Evolutionary conservation across 2,888 invertebrate species (phyloP).

Genomic region (Venusia cambrica): DNA sequence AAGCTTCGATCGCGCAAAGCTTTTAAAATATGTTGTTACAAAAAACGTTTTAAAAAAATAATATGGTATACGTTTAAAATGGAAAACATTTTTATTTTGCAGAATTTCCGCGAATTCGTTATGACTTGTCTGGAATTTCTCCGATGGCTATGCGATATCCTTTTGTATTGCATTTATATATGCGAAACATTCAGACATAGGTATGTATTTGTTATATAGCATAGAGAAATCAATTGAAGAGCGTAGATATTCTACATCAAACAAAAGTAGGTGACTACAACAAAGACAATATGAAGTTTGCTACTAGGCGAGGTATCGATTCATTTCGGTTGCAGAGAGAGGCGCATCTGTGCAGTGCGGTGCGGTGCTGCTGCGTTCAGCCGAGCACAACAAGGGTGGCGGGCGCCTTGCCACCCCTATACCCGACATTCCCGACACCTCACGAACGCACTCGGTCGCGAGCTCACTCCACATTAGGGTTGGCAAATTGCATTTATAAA

Average conservation of each 20-base stretch:
- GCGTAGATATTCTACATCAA: constrained; percentile 28
- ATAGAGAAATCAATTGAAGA: constrained; percentile 20
- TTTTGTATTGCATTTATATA: too few species aligned
- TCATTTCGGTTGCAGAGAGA: constrained; percentile 60
- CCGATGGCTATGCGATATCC: too few species aligned
- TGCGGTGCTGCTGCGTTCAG: constrained; percentile 58
- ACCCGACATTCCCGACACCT: constrained; percentile 77
- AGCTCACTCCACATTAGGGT: constrained; percentile 65
- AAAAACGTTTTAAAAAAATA: too few species aligned
- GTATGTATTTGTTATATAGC: too few species aligned
- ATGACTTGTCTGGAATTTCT: too few species aligned
- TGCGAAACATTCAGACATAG: too few species aligned
- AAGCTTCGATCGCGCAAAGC: too few species aligned
- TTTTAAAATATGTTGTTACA: too few species aligned
- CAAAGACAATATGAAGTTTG: constrained; percentile 70
- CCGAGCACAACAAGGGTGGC: constrained; percentile 52
- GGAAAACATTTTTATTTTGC: too few species aligned
- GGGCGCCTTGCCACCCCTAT: constrained; percentile 44
- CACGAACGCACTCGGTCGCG: constrained; percentile 66
- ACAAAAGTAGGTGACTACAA: constrained; percentile 71
- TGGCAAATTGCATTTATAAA: constrained; percentile 34
- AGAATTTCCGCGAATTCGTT: too few species aligned
- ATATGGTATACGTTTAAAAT: too few species aligned
- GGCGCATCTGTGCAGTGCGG: constrained; percentile 68
- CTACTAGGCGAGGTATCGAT: constrained; percentile 67